A percentile compares a stretch with the other conserved stretches of the same genome.
These are phyloP conservation scores for Holacanthus passer DNA, from an alignment of 2,113 vertebrate genomes.

Conservation along the genomic window DNA sequence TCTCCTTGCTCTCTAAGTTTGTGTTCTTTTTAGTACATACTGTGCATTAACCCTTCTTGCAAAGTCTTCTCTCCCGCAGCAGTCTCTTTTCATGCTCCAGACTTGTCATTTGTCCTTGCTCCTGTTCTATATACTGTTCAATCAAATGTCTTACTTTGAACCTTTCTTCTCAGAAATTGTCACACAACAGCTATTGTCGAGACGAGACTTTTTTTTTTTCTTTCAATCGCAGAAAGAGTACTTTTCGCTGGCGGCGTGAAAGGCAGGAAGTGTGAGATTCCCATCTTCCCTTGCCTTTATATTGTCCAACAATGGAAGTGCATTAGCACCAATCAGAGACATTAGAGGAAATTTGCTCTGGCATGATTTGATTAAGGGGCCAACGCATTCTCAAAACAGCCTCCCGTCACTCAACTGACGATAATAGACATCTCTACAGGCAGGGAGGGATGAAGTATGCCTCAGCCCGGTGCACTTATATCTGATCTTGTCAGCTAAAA, in stretches of 20 bases:
- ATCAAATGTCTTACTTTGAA: not conserved
- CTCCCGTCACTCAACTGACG: conserved; percentile 37
- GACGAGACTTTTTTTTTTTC: not conserved
- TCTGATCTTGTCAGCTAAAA: conserved; percentile 61
- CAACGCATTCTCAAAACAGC: conserved; percentile 44
- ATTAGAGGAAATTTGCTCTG: conserved; percentile 56
- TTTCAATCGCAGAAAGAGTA: conserved; percentile 12
- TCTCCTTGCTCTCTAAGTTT: not conserved
- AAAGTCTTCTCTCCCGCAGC: not conserved
- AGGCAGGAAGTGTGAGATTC: conserved; percentile 52
- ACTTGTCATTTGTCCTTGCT: not conserved
- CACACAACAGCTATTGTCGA: not conserved
- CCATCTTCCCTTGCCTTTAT: conserved; percentile 50
- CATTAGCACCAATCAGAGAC: conserved; percentile 59
- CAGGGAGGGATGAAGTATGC: conserved; percentile 25
- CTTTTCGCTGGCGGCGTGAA: conserved; percentile 29
- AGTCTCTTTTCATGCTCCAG: not conserved
- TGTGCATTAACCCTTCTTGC: not conserved
- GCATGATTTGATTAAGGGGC: conserved; percentile 68
- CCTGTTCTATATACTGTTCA: not conserved
- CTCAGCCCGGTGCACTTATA: conserved; percentile 1
- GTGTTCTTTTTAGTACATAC: not conserved
- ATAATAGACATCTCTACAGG: conserved; percentile 47
- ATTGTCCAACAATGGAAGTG: conserved; percentile 58
- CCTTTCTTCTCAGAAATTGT: not conserved